Evolutionary conservation across 2,888 invertebrate genomes (phyloP), one percentile per base, ranked within the genome.

Genomic region (Chorisops tibialis): DNA sequence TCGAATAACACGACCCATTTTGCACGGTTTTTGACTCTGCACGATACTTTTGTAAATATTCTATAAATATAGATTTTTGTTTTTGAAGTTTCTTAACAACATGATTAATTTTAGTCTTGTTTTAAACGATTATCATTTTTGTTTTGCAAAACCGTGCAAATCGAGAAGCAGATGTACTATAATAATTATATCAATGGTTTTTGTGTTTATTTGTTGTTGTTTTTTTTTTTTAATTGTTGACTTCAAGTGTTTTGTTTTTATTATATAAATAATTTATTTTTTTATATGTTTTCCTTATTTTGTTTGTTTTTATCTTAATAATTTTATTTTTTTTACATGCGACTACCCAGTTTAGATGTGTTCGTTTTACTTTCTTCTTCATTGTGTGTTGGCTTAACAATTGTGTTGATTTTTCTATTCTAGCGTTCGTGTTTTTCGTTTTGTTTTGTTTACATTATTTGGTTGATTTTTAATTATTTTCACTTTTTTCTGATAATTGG

Each of bases 331-430:
- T 75, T 77, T 77, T 77, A 77, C 76, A 77, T 77, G 77, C 77
- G 77, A 77, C 77, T 77, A 77, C 77, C 77, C 77, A 77, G 76
- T 75, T 76, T 76, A 77, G 73, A 75, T 77, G 73, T 74, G 73
- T 65, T 66, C 51, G 48, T 66, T 62, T 65, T 62, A 47, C 63
- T 66, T 63, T 61, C 66, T 70, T 70, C 69, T 70, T 70, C 68
- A 68, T 69, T 72, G 69, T 67, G 62, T 63, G 63, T 30, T 30
- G 30, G 9, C 30, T 30, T 30, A 30, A 30, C 30, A 30, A 2
- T 30, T 30, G 30, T 43, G 50, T 63, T 58, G 39, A 38, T 56
- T 19, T 35, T 41, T 12, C 41, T 30, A 30, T 30, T 30, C 30
- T 30, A 30, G 30, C 30, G 30, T 30, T 30, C 30, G 30, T 30